phyloP scores from a whole-genome alignment of 2,113 vertebrate genomes.

The Dryoscopus gambensis region DNA sequence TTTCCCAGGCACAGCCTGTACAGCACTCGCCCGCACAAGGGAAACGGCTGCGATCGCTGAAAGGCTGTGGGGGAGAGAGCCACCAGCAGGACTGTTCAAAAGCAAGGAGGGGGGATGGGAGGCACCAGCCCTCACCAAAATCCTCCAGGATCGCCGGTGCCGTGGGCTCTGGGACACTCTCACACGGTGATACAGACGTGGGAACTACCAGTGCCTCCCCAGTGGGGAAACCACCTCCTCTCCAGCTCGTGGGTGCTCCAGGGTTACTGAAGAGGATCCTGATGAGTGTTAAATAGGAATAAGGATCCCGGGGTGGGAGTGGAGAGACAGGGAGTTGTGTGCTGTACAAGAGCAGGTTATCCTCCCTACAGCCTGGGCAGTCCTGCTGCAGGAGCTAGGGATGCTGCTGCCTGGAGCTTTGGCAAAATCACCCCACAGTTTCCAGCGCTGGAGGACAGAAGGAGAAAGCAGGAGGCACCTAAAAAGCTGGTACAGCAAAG shows the following conservation, averaged over 20 bases:
- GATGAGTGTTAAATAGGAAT: background rate
- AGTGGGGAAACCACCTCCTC: fast-evolving
- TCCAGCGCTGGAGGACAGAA: background rate
- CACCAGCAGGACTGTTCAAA: background rate
- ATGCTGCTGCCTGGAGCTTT: background rate
- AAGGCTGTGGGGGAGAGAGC: background rate
- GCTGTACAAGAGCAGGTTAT: background rate
- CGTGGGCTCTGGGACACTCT: background rate
- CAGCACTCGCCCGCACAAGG: background rate
- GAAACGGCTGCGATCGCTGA: background rate
- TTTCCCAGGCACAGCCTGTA: conserved; percentile 16
- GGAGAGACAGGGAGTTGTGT: fast-evolving
- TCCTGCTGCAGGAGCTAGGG: background rate
- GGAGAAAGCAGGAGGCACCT: background rate
- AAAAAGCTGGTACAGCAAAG: background rate
- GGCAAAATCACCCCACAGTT: background rate
- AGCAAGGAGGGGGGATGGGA: background rate
- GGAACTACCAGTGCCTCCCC: background rate
- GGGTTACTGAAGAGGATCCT: background rate
- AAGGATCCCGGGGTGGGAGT: background rate
- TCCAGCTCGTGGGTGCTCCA: background rate
- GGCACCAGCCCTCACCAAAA: background rate
- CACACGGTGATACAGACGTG: fast-evolving
- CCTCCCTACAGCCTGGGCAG: background rate
- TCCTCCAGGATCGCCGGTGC: background rate